Base-by-base conservation (phyloP, 2,113 vertebrate species). In the Eulacestoma nigropectus region DNA sequence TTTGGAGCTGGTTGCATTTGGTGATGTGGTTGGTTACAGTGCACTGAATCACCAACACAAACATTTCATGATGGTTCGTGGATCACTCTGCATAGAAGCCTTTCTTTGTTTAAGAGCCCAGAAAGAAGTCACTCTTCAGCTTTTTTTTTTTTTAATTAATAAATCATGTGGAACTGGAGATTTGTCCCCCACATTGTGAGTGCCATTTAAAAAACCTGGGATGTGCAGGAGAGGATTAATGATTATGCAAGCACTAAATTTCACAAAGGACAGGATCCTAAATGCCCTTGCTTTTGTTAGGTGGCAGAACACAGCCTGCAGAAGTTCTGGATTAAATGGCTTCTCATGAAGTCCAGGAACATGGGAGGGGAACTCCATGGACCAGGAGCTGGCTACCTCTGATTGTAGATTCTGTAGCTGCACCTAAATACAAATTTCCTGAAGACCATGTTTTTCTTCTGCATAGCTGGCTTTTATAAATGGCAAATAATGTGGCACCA, bases 41-140 rank as follows among this genome's bases (percentile, higher is more conserved):
- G 68, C 80, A 86, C 22, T 79, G 84, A 90, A 62, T 94, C 85
- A 90, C 78, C 78, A 90, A 53, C 50, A 73, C 0, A 1, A 89
- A 76, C 50, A 46, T 95, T 96, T 90, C n/a, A 27, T 73, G 91
- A 55, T 29, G 72, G 20, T 91, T 87, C 56, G 64, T 70, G 91
- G 90, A 87, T 93, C 93, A 81, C 69, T 92, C 69, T 92, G 94
- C 30, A 47, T 17, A 81, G 91, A 96, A 94, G 57, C 41, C 46
- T 59, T 78, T 49, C 78, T 94, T 97, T 97, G 94, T 94, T 93
- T 88, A 84, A 91, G 69, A 74, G 46, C 57, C 32, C 72, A 87
- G 87, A 79, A 95, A 81, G 77, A 75, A 93, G 69, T 80, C 78
- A 74, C 37, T 91, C 47, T 83, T 79, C 37, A 23, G 73, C 35